Percentiles rank a stretch among this genome's conserved stretches.
Conservation (phyloP, 1,140 invertebrate genomes). For the Hyles vespertilio region DNA sequence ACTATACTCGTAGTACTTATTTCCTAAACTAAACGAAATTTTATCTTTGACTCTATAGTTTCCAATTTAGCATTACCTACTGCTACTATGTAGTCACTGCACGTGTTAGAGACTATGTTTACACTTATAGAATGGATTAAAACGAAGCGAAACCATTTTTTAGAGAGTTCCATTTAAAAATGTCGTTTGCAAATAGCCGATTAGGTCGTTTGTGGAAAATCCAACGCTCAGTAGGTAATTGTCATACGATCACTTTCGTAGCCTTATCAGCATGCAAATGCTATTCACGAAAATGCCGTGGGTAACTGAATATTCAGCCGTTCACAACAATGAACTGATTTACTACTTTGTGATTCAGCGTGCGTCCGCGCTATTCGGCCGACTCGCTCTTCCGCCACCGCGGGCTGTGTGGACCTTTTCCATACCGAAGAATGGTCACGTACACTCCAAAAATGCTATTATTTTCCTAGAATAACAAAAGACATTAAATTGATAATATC, state of each 20-base stretch:
- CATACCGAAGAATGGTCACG: constrained; percentile 20
- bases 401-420: constrained; percentile 31
- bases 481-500: too few species aligned
- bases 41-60: too few species aligned
- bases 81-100: too few species aligned
- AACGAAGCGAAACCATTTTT: too few species aligned
- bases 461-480: too few species aligned
- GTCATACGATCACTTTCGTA: constrained; percentile 15
- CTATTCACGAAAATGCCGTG: constrained; percentile 29
- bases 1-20: background rate
- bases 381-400: constrained; percentile 37
- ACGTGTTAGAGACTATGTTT: too few species aligned
- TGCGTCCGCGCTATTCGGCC: constrained; percentile 45
- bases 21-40: too few species aligned
- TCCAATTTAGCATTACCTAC: too few species aligned
- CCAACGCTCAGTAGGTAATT: background rate
- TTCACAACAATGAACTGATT: constrained; percentile 56
- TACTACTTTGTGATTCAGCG: constrained; percentile 55
- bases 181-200: too few species aligned
- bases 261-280: constrained; percentile 28
- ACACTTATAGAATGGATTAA: too few species aligned
- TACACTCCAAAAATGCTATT: background rate
- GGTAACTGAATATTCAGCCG: constrained; percentile 44
- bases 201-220: background rate
- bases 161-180: too few species aligned